phyloP scores from a whole-genome alignment of 2,113 vertebrate species.

The Solea solea region DNA sequence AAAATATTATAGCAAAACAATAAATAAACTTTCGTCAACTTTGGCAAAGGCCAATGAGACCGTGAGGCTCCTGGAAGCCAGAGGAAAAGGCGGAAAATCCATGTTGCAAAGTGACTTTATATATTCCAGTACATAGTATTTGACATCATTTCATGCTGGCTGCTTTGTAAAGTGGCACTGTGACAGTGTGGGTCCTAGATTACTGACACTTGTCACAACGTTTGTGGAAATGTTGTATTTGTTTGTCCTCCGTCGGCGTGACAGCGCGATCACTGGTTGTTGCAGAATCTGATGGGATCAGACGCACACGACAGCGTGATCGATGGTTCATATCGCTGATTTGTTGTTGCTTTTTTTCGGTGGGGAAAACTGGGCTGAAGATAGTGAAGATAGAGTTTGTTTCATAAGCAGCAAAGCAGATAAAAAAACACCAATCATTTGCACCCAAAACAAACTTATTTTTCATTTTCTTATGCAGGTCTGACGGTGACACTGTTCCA shows the following conservation, averaged over 20 bases:
- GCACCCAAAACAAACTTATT: no score
- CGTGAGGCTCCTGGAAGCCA: no score
- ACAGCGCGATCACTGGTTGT: conserved; percentile 9
- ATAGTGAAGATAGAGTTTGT: background rate
- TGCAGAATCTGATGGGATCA: background rate
- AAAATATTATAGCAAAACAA: no score
- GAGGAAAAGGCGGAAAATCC: no score
- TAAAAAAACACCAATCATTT: no score
- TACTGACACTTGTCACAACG: background rate
- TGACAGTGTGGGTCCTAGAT: background rate
- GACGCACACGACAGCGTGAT: conserved; percentile 5
- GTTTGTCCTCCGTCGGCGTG: conserved; percentile 2
- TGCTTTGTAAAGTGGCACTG: background rate
- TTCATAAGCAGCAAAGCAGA: no score
- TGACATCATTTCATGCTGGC: background rate
- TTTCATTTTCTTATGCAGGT: no score
- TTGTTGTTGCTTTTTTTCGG: background rate
- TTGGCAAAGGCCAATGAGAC: no score
- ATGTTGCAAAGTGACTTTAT: no score
- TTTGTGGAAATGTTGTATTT: background rate
- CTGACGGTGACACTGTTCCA: no score
- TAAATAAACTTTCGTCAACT: no score
- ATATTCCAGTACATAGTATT: no score
- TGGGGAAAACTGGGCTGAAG: background rate
- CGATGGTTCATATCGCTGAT: background rate